Evolutionary conservation across 2,113 vertebrate species (phyloP).

Genomic region (Uria lomvia): DNA sequence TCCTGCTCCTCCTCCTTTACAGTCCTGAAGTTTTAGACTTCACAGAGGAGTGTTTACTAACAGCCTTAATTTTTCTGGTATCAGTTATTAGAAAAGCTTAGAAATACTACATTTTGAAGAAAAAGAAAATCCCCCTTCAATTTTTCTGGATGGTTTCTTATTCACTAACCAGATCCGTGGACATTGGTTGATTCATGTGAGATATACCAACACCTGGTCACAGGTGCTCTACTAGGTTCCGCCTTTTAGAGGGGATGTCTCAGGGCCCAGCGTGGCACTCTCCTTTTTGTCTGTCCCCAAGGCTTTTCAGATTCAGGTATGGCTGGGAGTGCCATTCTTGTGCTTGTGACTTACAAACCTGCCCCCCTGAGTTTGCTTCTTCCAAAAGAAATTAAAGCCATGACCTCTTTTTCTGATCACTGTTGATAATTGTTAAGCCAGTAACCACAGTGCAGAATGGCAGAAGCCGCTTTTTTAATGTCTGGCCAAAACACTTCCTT

Average conservation of each 20-base stretch:
- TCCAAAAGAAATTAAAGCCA: not conserved
- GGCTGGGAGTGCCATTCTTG: not conserved
- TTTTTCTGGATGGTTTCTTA: not conserved
- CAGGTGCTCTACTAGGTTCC: not conserved
- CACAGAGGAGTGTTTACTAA: not conserved
- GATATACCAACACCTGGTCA: not conserved
- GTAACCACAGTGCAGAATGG: not conserved
- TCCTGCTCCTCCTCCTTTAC: not conserved
- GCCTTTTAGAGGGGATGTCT: not conserved
- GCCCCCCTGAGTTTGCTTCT: not conserved
- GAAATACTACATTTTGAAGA: not conserved
- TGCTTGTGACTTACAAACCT: not conserved
- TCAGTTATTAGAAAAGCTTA: not conserved
- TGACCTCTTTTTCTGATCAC: not conserved
- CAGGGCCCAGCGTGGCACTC: not conserved
- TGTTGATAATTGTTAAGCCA: not conserved
- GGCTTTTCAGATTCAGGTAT: not conserved
- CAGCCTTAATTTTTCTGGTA: not conserved
- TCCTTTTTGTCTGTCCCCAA: not conserved
- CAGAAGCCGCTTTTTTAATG: not conserved
- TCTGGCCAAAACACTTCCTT: not conserved
- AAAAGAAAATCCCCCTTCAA: not conserved
- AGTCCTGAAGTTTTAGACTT: not conserved
- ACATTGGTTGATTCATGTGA: not conserved
- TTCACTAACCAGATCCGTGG: not conserved